Conservation (phyloP, 1,140 invertebrate genomes). For the Geopemphigus sp. region DNA sequence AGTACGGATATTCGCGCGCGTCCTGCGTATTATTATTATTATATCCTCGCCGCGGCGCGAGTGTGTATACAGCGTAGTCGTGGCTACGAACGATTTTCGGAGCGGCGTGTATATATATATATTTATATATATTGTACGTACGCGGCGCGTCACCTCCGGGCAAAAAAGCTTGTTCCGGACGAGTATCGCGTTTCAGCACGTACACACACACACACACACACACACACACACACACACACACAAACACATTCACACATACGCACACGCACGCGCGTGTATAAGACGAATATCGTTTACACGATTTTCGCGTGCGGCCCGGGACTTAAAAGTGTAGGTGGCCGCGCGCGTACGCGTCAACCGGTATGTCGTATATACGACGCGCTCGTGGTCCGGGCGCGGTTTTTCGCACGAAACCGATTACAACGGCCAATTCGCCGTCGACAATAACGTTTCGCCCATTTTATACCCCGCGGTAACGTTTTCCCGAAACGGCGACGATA, state of each 20-base stretch:
- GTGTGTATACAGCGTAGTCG: too few relatives aligned
- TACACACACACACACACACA: not conserved
- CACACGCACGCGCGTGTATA: not conserved
- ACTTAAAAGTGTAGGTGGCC: conserved; percentile 23
- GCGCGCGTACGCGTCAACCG: not conserved
- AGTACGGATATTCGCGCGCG: not conserved
- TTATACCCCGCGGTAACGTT: too few relatives aligned
- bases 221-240: conserved; percentile 1
- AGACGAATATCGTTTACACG: conserved; percentile 18
- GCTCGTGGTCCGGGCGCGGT: too few relatives aligned
- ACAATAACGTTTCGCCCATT: too few relatives aligned
- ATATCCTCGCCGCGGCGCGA: too few relatives aligned
- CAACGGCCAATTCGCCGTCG: too few relatives aligned
- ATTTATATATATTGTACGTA: not conserved
- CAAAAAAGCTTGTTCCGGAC: conserved; percentile 32
- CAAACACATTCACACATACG: not conserved
- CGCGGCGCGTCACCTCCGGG: not conserved
- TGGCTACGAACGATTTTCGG: too few relatives aligned
- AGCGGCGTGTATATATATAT: not conserved
- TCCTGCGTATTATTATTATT: not conserved
- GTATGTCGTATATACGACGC: not conserved
- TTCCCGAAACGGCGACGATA: too few relatives aligned
- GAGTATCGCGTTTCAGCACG: conserved; percentile 31
- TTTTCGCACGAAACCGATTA: too few relatives aligned
- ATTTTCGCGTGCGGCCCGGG: conserved; percentile 24